These are phyloP conservation scores for Hybos culiciformis DNA, from an alignment of 2,888 invertebrate genomes.

Conservation along the genomic window DNA sequence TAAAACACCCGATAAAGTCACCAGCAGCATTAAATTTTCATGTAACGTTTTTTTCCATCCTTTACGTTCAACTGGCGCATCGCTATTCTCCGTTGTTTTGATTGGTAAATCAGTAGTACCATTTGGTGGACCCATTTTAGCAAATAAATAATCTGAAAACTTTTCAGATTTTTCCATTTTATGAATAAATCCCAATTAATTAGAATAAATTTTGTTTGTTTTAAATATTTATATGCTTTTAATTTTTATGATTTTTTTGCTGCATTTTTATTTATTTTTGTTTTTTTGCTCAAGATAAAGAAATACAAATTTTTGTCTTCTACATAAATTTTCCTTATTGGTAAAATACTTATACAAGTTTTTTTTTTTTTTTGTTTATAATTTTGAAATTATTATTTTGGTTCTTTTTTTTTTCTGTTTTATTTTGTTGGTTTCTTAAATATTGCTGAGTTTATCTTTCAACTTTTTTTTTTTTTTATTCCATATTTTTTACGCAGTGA, in stretches of 20 bases:
- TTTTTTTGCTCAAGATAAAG: no score
- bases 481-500: no score
- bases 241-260: not conserved
- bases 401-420: no score
- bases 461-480: no score
- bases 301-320: no score
- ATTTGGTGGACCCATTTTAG: constrained; percentile 60
- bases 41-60: constrained; percentile 54
- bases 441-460: no score
- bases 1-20: constrained; percentile 67
- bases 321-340: no score
- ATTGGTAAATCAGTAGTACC: constrained; percentile 39
- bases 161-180: constrained; percentile 49
- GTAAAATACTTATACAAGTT: no score
- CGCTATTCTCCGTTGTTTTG: constrained; percentile 46
- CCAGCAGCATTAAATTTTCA: constrained; percentile 63
- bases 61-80: constrained; percentile 50
- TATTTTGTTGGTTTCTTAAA: no score
- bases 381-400: no score
- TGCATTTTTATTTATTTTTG: not conserved
- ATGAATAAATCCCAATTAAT: constrained; percentile 13
- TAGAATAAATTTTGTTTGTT: not conserved
- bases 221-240: not conserved
- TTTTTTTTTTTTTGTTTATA: no score
- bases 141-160: constrained; percentile 68